A percentile compares a stretch with the other conserved stretches of the same genome.
Conservation (phyloP, 2,113 vertebrate species). For the Hippopotamus amphibius region DNA sequence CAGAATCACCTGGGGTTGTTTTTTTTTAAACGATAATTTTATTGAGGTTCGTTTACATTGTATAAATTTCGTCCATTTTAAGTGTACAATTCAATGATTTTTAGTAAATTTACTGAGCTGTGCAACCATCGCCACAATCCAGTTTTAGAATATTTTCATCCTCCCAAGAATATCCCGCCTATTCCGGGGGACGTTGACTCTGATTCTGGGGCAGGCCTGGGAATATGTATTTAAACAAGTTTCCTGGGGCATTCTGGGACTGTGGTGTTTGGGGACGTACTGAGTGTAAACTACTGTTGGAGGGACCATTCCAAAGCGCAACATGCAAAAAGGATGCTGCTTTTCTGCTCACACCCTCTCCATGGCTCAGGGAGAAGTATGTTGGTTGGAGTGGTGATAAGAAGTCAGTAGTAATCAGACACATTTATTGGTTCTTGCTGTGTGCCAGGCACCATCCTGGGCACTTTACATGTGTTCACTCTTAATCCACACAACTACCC, state of each 20-base stretch:
- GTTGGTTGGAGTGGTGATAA: background rate
- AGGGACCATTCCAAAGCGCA: background rate
- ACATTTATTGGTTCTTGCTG: background rate
- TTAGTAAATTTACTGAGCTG: background rate
- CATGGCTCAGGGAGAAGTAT: no score
- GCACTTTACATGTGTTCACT: background rate
- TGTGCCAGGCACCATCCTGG: background rate
- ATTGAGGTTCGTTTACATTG: background rate
- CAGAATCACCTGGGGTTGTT: background rate
- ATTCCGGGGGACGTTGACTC: background rate
- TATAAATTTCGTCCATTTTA: background rate
- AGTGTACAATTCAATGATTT: background rate
- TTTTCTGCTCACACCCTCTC: background rate
- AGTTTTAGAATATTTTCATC: background rate
- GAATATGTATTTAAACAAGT: background rate
- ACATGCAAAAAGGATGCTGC: accelerated
- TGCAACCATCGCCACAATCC: background rate
- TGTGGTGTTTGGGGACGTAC: background rate
- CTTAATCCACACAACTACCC: background rate
- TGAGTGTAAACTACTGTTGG: background rate
- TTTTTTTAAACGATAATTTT: background rate
- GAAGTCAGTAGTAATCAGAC: background rate
- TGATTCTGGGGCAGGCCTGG: background rate
- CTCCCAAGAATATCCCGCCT: background rate
- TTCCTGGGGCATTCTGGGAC: background rate